A percentile compares a stretch with the other conserved stretches of the same genome.
phyloP scores from a whole-genome alignment of 1,140 invertebrate species.

The Megathymus violae region DNA sequence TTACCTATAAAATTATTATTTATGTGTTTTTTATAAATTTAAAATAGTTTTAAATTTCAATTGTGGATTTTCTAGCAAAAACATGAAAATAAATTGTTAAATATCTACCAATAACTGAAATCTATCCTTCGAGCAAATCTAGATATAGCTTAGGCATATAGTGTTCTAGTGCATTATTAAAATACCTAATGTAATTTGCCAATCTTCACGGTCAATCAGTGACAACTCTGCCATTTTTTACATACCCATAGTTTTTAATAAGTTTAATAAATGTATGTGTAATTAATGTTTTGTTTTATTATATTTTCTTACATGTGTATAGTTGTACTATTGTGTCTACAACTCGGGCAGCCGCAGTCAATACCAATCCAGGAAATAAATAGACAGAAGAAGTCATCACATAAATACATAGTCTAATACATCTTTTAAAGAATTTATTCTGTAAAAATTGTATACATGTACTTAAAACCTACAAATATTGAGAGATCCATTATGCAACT shows the following conservation, averaged over 20 bases:
- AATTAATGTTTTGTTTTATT: slow-evolving; percentile 57
- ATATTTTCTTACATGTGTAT: slow-evolving; percentile 14
- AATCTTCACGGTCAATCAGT: slow-evolving; percentile 75
- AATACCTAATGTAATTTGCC: slow-evolving; percentile 75
- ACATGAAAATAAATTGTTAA: too few relatives aligned
- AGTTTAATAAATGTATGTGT: slow-evolving; percentile 79
- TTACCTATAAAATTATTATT: too few relatives aligned
- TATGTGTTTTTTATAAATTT: too few relatives aligned
- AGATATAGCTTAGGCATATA: slow-evolving; percentile 67
- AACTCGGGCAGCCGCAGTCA: too few relatives aligned
- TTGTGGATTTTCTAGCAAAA: too few relatives aligned
- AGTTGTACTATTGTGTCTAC: too few relatives aligned
- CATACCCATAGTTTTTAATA: slow-evolving; percentile 80
- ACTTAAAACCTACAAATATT: background rate
- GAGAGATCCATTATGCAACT: too few relatives aligned
- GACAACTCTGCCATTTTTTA: slow-evolving; percentile 83
- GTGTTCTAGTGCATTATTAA: slow-evolving; percentile 69
- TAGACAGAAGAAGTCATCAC: too few relatives aligned
- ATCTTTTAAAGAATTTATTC: slow-evolving; percentile 8
- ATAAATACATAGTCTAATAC: background rate
- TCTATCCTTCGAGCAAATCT: slow-evolving; percentile 52
- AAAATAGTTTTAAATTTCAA: too few relatives aligned
- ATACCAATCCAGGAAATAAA: too few relatives aligned
- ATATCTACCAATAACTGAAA: too few relatives aligned
- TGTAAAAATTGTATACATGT: background rate